Percentiles rank a stretch among this genome's conserved stretches.
Evolutionary conservation across 2,888 invertebrate species (phyloP).

Genomic region (Athalia cordata): DNA sequence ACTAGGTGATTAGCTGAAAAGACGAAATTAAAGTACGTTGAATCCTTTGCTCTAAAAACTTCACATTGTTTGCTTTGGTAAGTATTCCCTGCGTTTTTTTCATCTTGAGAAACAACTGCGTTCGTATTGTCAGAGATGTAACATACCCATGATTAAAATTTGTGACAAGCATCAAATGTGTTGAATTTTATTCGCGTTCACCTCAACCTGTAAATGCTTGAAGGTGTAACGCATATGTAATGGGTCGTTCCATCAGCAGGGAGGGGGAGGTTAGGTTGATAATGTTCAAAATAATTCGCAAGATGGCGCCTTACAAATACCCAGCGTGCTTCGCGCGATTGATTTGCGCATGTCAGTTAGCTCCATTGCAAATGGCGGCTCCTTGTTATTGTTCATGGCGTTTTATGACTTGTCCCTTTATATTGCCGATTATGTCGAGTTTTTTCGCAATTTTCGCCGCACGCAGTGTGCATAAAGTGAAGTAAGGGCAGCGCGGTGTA

Average conservation of each 20-base stretch:
- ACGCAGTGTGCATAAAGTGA: constrained; percentile 67
- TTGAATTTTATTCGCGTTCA: too few relatives aligned
- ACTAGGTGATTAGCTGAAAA: neutral
- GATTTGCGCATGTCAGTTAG: constrained; percentile 85
- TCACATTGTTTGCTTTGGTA: neutral
- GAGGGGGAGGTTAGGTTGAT: constrained; percentile 54
- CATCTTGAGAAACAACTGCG: neutral
- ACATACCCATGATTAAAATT: too few relatives aligned
- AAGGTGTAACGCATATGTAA: constrained; percentile 7
- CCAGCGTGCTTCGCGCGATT: constrained; percentile 72
- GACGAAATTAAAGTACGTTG: neutral
- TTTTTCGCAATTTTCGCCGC: constrained; percentile 66
- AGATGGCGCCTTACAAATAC: constrained; percentile 69
- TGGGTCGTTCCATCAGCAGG: neutral
- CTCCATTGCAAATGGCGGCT: constrained; percentile 97
- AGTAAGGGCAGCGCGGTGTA: constrained; percentile 64
- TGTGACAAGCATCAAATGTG: too few relatives aligned
- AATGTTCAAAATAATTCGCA: constrained; percentile 62
- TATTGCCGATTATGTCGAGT: constrained; percentile 72
- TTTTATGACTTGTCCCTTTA: constrained; percentile 75
- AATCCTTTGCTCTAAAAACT: neutral
- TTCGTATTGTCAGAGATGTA: neutral
- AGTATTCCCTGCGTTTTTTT: neutral
- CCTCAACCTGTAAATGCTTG: too few relatives aligned
- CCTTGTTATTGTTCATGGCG: constrained; percentile 99